Evolutionary conservation across 2,888 invertebrate genomes (phyloP), one percentile per base, ranked within the genome.

Genomic region (Agrotis segetum): DNA sequence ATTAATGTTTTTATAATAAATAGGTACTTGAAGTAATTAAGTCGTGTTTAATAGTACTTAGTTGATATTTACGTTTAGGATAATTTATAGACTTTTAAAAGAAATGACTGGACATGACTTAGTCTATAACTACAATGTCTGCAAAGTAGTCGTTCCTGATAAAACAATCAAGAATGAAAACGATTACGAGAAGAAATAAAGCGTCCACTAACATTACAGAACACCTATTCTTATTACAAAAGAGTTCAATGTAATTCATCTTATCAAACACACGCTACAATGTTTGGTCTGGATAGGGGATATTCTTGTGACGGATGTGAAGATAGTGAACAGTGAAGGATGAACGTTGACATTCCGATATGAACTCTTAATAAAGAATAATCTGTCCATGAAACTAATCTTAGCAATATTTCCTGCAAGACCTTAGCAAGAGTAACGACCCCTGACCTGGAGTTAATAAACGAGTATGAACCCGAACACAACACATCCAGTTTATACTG

Each of bases 361-460:
- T 16, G 29, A 68, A 7, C 3, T 24, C n/a, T 3, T 21, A n/a
- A 14, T 46, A 24, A 3, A 46, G 17, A 47, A 40, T 13, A 74
- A n/a, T 14, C 13, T 34, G 13, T 9, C 52, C 21, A 53, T 46
- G 49, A 49, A 60, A 29, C 13, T 55, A n/a, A 55, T 61, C 49
- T 67, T 67, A 49, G 34, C 29, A 17, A 56, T 17, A 50, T 74
- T 75, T n/a, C 69, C 47, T 44, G n/a, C 19, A 60, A 55, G 61
- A 77, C 61, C 60, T 77, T 34, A 56, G n/a, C 17, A 44, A 79
- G 59, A 69, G 14, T 64, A 50, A 67, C 46, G 61, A 79, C 63
- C 76, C 56, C 58, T 17, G 44, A 53, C 63, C 60, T 55, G 40
- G 44, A 67, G 44, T 59, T 50, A 74, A 67, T 34, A 58, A 40